These are phyloP conservation scores for Lamprologus ornatipinnis DNA, from an alignment of 2,113 vertebrate genomes.

Conservation along the genomic window DNA sequence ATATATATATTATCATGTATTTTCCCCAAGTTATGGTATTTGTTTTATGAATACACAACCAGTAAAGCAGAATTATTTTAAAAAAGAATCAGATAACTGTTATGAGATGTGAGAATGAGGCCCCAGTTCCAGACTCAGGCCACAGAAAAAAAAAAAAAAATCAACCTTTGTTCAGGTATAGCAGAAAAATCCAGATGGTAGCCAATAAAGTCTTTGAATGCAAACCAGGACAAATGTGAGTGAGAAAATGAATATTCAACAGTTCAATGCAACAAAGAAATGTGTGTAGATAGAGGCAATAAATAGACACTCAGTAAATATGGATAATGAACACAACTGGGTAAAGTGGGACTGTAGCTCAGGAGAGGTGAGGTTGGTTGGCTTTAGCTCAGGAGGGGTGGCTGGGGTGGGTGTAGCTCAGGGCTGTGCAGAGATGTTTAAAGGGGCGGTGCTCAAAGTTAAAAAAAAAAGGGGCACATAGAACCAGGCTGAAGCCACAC, in stretches of 20 bases:
- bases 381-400: accelerated
- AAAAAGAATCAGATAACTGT: not conserved
- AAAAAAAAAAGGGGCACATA: too few relatives aligned
- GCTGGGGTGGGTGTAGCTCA: not conserved
- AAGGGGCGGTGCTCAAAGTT: not conserved
- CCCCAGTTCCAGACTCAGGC: not conserved
- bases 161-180: accelerated
- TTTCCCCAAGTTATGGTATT: not conserved
- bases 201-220: not conserved
- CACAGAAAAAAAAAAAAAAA: not conserved
- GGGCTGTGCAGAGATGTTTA: not conserved
- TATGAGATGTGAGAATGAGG: too few relatives aligned
- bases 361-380: not conserved
- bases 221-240: not conserved
- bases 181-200: not conserved
- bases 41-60: accelerated
- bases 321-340: not conserved
- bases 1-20: not conserved
- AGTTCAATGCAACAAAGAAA: accelerated
- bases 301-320: accelerated
- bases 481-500: too few relatives aligned
- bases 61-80: not conserved
- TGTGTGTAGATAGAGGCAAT: not conserved
- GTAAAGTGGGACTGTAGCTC: not conserved
- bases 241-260: accelerated